These are phyloP conservation scores for Epicampocera succincta DNA, from an alignment of 2,888 invertebrate species.

Conservation along the genomic window DNA sequence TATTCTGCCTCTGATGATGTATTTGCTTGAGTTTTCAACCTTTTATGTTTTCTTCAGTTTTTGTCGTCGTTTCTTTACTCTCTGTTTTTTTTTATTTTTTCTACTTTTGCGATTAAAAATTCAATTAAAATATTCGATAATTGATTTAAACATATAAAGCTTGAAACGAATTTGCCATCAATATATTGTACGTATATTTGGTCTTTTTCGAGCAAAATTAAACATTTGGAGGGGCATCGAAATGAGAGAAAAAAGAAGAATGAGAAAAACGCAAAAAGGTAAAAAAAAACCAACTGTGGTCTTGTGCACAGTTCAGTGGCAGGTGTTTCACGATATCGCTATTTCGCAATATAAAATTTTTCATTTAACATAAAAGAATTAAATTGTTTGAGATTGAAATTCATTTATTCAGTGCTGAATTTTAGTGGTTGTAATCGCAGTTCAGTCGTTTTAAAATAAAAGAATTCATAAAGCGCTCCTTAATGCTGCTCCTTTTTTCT, in stretches of 20 bases:
- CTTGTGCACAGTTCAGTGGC: constrained; percentile 22
- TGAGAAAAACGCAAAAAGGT: constrained; percentile 10
- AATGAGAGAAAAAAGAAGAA: constrained; percentile 1
- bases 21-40: not conserved
- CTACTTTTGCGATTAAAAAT: constrained; percentile 60
- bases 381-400: constrained; percentile 57
- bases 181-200: constrained; percentile 44
- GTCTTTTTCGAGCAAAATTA: constrained; percentile 31
- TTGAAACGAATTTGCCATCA: constrained; percentile 49
- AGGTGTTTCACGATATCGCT: constrained; percentile 60
- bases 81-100: constrained; percentile 10
- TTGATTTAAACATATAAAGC: constrained; percentile 62
- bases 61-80: not conserved
- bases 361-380: constrained; percentile 53
- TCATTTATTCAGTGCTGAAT: constrained; percentile 58
- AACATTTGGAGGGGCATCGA: constrained; percentile 36
- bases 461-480: constrained; percentile 20
- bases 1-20: constrained; percentile 6
- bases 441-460: constrained; percentile 4
- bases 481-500: constrained; percentile 2
- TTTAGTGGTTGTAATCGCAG: not conserved
- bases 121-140: constrained; percentile 67
- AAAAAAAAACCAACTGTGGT: constrained; percentile 36
- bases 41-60: constrained; percentile 3
- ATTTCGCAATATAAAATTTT: constrained; percentile 51